phyloP scores from a whole-genome alignment of 2,113 vertebrate species.

The Alethe castanea region DNA sequence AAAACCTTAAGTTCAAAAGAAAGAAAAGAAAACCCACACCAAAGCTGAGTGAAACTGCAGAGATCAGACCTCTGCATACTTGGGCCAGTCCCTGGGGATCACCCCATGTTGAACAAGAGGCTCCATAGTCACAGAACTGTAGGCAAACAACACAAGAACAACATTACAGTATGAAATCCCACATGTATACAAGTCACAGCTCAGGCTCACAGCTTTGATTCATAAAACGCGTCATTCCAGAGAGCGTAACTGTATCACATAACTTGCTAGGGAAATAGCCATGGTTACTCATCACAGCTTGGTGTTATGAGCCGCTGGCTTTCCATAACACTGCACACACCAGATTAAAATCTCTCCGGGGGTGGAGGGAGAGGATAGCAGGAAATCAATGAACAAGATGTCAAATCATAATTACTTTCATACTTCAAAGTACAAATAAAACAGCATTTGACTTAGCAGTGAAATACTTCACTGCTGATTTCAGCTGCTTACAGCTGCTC shows the following conservation, averaged over 20 bases:
- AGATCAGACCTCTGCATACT: not conserved
- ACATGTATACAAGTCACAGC: not conserved
- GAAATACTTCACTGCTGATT: not conserved
- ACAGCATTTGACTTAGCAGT: not conserved
- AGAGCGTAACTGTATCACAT: not conserved
- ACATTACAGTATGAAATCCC: not conserved
- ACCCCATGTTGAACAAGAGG: not conserved
- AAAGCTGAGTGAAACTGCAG: not conserved
- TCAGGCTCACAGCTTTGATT: slow-evolving; percentile 27
- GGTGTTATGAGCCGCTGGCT: not conserved
- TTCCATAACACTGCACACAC: not conserved
- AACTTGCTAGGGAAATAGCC: slow-evolving; percentile 21
- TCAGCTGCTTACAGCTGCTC: not conserved
- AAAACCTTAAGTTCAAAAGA: not conserved
- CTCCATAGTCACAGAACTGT: not conserved
- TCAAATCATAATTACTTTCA: not conserved
- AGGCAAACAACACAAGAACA: not conserved
- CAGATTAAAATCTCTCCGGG: not conserved
- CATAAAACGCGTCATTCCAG: not conserved
- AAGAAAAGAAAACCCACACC: accelerated
- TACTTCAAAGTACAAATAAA: not conserved
- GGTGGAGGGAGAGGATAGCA: not conserved
- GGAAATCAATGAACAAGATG: slow-evolving; percentile 1
- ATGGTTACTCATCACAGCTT: slow-evolving; percentile 23
- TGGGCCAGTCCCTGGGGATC: not conserved